Conservation (phyloP, 2,797 vertebrate genomes). For the Thalassophryne amazonica region DNA sequence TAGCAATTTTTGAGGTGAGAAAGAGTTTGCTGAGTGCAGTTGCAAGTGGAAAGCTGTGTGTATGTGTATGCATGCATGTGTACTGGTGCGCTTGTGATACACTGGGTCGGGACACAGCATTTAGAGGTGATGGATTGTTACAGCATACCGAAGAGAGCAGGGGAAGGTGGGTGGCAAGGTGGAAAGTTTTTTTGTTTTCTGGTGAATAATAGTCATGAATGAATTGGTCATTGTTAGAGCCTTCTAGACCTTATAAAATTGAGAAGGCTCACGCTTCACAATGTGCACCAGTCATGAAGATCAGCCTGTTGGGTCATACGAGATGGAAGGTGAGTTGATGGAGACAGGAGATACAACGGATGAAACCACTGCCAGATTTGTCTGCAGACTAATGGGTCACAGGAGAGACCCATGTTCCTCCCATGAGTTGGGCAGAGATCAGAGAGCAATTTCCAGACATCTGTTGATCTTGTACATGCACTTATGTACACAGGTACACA, state of each 20-base stretch:
- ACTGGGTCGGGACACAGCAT: conserved; percentile 41
- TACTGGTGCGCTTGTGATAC: conserved; percentile 24
- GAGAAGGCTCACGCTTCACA: conserved; percentile 64
- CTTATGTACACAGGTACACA: not conserved
- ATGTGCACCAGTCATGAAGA: conserved; percentile 64
- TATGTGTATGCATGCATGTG: not conserved
- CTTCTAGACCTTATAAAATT: conserved; percentile 72
- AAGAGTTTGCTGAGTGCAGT: conserved; percentile 59
- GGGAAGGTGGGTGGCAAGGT: conserved; percentile 67
- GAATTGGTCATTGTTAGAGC: conserved; percentile 77
- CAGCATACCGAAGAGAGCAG: conserved; percentile 70
- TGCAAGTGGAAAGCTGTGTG: conserved; percentile 45
- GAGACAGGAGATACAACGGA: conserved; percentile 63
- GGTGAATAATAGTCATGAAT: conserved; percentile 77
- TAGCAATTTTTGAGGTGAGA: conserved; percentile 62
- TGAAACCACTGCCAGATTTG: conserved; percentile 50
- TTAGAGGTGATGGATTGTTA: conserved; percentile 71
- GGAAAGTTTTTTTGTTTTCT: conserved; percentile 73
- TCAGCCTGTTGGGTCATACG: conserved; percentile 64
- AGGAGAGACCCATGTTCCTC: conserved; percentile 61
- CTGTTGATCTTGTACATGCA: conserved; percentile 24
- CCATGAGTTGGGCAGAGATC: conserved; percentile 62
- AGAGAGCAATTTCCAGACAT: conserved; percentile 52
- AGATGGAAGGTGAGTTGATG: conserved; percentile 74
- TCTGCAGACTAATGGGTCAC: conserved; percentile 60